Evolutionary conservation across 2,888 invertebrate genomes (phyloP), one percentile per base, ranked within the genome.

Genomic region (Metalampra italica): DNA sequence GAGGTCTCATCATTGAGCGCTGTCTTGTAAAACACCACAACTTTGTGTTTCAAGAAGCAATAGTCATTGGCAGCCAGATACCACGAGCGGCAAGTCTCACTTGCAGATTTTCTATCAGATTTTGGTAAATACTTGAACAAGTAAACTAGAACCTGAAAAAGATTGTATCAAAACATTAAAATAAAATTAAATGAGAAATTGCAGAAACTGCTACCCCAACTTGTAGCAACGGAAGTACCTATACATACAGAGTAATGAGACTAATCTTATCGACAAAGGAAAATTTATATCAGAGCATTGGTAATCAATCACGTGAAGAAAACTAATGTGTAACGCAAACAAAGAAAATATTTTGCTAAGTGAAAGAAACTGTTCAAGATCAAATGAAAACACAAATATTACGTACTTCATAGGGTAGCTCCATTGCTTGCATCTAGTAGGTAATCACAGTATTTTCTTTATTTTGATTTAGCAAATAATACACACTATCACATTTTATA

Each of bases 31-130:
- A 91, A 83, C 36, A 90, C 71, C 42, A 91, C 81, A 30, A 87
- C 76, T 73, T 92, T 90, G 48, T 80, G 82, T 63, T 91, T 90
- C 51, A 90, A 72, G 59, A 91, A 90, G 53, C 91, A 90, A 54
- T 91, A 87, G 62, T 93, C 92, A 62, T 92, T 90, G 7, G 93
- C 91, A 11, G 94, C 94, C 53, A 91, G 89, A 55, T 93, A 92
- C 94, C 94, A 95, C 0, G 90, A 80, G 13, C 77, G 88, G 68
- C 92, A 93, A 22, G 93, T 92, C 57, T 92, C 85, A 57, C 93
- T 91, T 36, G 93, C 93, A 42, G 91, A 84, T 71, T 92, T 91
- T 58, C 93, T 82, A 68, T 95, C 95, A 1, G 93, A 88, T 59
- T 92, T 90, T 36, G 92, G 89, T 57, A 93, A 75, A 73, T 91